Conservation (phyloP, 2,113 vertebrate genomes). For the Triplophysa siluroides region DNA sequence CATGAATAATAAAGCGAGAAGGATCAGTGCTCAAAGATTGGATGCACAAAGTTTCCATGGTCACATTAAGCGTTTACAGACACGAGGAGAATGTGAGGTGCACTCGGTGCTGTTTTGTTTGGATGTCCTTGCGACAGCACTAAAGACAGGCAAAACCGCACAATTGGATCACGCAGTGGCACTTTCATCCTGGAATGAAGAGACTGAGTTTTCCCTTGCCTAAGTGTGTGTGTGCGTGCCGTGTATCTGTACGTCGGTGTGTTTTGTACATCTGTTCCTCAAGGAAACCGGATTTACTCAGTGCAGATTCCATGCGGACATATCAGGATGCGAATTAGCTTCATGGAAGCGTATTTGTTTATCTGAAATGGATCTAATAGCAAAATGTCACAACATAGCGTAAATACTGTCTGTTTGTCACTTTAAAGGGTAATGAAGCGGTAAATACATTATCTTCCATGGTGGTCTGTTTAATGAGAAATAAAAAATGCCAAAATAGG, state of each 20-base stretch:
- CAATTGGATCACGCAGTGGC: conserved; percentile 41
- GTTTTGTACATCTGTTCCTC: conserved; percentile 9
- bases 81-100: conserved; percentile 27
- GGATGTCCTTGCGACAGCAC: conserved; percentile 37
- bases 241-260: conserved; percentile 13
- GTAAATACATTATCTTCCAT: not conserved
- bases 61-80: conserved; percentile 38
- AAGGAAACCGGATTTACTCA: conserved; percentile 43
- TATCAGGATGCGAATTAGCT: conserved; percentile 24
- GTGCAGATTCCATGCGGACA: conserved; percentile 36
- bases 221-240: conserved; percentile 17
- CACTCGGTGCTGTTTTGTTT: conserved; percentile 36
- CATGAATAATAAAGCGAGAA: conserved; percentile 18
- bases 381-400: conserved; percentile 13
- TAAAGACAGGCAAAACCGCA: conserved; percentile 31
- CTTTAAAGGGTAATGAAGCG: not conserved
- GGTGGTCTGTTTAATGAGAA: conserved; percentile 21
- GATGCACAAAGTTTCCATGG: not conserved
- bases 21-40: conserved; percentile 14
- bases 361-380: conserved; percentile 12
- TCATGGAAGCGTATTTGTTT: conserved; percentile 9
- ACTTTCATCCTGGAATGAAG: conserved; percentile 30
- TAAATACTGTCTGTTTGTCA: conserved; percentile 16
- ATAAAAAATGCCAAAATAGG: not conserved
- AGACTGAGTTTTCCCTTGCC: conserved; percentile 65